Base-by-base conservation (phyloP, 2,113 vertebrate species). In the Mastomys natalensis region DNA sequence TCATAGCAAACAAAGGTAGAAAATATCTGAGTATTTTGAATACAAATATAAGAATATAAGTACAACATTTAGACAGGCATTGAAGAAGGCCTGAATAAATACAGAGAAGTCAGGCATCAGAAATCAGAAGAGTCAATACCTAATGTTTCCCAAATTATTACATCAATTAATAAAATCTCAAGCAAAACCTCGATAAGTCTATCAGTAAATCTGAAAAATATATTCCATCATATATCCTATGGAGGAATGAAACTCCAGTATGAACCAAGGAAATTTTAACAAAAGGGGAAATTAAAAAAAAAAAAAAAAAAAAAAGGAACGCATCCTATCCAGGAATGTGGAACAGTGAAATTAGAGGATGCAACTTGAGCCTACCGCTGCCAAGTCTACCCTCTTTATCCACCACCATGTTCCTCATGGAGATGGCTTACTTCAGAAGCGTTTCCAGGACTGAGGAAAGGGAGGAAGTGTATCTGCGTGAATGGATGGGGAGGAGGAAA, bases 361-460 rank as follows among this genome's bases (percentile, higher is more conserved):
- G 68, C 80, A 53, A 72, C 34, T 29, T 16, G 3, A 22, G 40
- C 51, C 15, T 17, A 11, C 24, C n/a, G 48, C 55, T 73, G 51
- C 43, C 43, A 73, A 73, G 21, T 53, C 31, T 26, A 51, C 26
- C 48, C 8, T 60, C 66, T 74, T 64, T 24, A 2, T 37, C 37
- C 19, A 22, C 8, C 70, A 8, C 1, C 7, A 17, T 34, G 40
- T 7, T 84, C n/a, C 81, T 68, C 17, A 31, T 37, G 29, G 37
- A 87, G 15, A 77, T 51, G 29, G 55, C 62, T 62, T 66, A 48
- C 80, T 78, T 90, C 45, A 73, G 87, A 68, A 53, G 8, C 22
- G 43, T 72, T 94, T 95, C n/a, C 17, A 60, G 45, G 19, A 77
- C 12, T 77, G 55, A 87, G 40, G 31, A 84, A 93, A 91, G 88